Conservation (phyloP, 92 coral and sea anemone species). For the Phenganax stokvisi region DNA sequence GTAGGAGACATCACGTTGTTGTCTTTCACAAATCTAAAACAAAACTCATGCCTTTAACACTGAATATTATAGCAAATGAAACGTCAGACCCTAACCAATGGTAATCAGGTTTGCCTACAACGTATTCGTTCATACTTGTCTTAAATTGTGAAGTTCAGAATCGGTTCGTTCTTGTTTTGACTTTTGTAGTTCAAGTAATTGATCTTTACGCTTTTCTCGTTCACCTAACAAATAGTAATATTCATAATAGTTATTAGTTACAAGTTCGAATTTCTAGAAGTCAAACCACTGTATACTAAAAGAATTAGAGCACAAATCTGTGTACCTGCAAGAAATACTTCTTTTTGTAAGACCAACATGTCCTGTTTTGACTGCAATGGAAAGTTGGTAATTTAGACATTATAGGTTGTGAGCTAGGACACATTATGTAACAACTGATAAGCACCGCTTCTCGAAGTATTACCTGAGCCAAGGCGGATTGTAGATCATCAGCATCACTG, state of each 20-base stretch:
- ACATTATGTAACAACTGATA: too few relatives aligned
- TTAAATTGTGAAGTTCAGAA: conserved; percentile 77
- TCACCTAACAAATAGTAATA: conserved; percentile 52
- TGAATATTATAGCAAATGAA: not conserved
- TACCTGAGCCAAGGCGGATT: conserved; percentile 85
- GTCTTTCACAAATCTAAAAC: conserved; percentile 93
- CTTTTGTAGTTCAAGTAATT: conserved; percentile 85
- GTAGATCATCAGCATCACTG: conserved; percentile 94
- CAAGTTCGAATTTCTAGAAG: not conserved
- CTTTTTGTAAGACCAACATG: conserved; percentile 82
- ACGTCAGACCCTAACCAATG: not conserved
- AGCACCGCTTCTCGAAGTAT: not conserved
- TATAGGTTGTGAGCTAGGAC: too few relatives aligned
- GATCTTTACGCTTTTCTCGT: conserved; percentile 96
- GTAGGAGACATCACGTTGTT: conserved; percentile 91
- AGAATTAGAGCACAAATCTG: not conserved
- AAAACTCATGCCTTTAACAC: not conserved
- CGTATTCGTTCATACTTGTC: conserved; percentile 59
- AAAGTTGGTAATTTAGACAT: not conserved
- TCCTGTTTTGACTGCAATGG: conserved; percentile 72
- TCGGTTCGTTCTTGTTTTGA: conserved; percentile 97
- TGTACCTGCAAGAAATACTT: conserved; percentile 81
- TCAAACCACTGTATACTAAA: not conserved
- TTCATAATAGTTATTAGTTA: not conserved
- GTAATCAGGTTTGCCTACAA: not conserved